Base-by-base conservation (phyloP, 2,888 invertebrate genomes). In the Hydraecia micacea region DNA sequence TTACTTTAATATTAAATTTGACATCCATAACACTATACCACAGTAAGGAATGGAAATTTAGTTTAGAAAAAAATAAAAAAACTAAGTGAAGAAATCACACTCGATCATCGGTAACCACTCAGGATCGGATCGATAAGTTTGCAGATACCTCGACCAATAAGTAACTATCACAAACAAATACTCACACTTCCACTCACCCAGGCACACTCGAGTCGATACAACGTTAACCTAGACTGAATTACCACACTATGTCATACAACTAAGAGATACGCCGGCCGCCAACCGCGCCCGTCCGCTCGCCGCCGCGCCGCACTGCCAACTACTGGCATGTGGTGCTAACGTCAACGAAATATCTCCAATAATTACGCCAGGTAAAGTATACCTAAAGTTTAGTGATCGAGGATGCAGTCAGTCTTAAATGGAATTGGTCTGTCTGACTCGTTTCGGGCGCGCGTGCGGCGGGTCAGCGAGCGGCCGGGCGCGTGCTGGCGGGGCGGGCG, bases 11-110 rank as follows among this genome's bases (percentile, higher is more conserved):
- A 92, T 93, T 94, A 93, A 93, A 94, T 94, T 94, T 93, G 94
- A 95, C 94, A 93, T 95, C 93, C 93, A 95, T 94, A 94, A 95
- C 93, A 92, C 95, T 95, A 95, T 95, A 96, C 95, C 96, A 96
- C 96, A 96, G 95, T 95, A 95, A 96, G 96, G 96, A 96, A 96
- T 96, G 96, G 93, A 96, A 94, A 93, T 92, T 93, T 92, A 92
- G 92, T 94, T 93, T 91, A 94, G 92, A 95, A 94, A 94, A 94
- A 92, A 91, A 89, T 11, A 75, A 76, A 77, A 80, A 92, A 91
- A 92, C 92, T 89, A 91, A 91, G 91, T 93, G 92, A 92, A 92
- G 93, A 93, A 94, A 93, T 95, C 94, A 95, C 94, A 93, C 92
- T 91, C 90, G 90, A 91, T 91, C 92, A 80, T 87, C 90, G 91